Base-by-base conservation (phyloP, 1,140 invertebrate genomes). In the Pogonomyrmex californicus region DNA sequence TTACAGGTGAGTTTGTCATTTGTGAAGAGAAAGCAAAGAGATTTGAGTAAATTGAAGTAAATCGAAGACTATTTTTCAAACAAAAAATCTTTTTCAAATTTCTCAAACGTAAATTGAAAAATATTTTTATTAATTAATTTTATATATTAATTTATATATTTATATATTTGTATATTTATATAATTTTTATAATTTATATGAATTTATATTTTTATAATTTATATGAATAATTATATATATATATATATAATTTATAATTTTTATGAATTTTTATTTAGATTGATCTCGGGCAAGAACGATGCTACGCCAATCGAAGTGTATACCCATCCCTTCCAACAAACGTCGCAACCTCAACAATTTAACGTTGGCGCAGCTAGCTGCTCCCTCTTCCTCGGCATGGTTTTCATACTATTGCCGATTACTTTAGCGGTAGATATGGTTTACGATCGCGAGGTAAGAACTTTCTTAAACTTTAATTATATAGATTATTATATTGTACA, bases 381-480 rank as follows among this genome's bases (percentile, higher is more conserved):
- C 41, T 96, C 97, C 17, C 95, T 97, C 1, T 97, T 98, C 83
- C 96, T 98, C 91, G 98, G 97, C 12, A 97, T 98, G 96, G 97
- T 97, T 68, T 98, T 98, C 91, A 96, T 97, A 2, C 93, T 98
- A 60, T 96, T 98, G 51, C 97, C 98, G 0, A 96, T 98, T 68
- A 97, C 97, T 51, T 95, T 98, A 87, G 97, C 97, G 12, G 96
- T 98, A n/a, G 97, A 98, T 81, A 97, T 98, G 94, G 98, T 98
- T 1, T 97, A 97, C 91, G 98, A 98, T 95, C 96, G 98, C 93
- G 97, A 98, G 96, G 98, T 98, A 95, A 93, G 89, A 12, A 9
- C 17, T 62, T 30, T 82, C 10, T 66, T n/a, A 60, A 82, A 82
- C 30, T 2, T 7, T 54, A 36, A 10, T 1, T n/a, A n/a, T 63